Evolutionary conservation across 2,797 vertebrate species (phyloP).

Genomic region (Falco peregrinus): DNA sequence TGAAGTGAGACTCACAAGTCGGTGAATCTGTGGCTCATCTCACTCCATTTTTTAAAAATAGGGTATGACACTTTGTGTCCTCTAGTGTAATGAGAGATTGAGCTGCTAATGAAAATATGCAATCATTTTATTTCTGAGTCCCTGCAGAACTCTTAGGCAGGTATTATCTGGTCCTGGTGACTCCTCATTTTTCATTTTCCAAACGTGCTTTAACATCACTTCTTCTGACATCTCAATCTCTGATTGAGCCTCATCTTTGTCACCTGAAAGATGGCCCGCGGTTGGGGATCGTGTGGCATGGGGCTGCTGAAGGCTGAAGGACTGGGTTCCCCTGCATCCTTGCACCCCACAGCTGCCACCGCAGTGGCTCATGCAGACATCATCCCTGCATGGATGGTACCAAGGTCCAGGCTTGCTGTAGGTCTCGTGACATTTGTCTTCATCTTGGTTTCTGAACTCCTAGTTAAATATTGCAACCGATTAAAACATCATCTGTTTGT

Average conservation of each 20-base stretch:
- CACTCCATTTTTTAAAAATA: constrained; percentile 70
- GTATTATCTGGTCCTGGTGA: constrained; percentile 61
- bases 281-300: not conserved
- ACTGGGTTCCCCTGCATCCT: not conserved
- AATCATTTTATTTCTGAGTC: constrained; percentile 68
- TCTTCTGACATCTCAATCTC: constrained; percentile 63
- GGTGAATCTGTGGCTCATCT: constrained; percentile 57
- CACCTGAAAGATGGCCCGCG: not conserved
- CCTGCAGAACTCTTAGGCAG: constrained; percentile 57
- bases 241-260: constrained; percentile 33
- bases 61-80: constrained; percentile 68
- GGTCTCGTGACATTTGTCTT: not conserved
- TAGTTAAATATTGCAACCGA: not conserved
- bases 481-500: not conserved
- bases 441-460: not conserved
- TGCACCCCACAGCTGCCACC: rapidly evolving
- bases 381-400: not conserved
- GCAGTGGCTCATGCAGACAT: not conserved
- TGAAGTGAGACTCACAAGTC: constrained; percentile 29
- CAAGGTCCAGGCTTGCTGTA: not conserved
- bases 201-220: constrained; percentile 30
- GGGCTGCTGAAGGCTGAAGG: not conserved
- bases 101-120: constrained; percentile 72
- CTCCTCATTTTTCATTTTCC: constrained; percentile 67
- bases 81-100: constrained; percentile 69